Conservation (phyloP, 2,888 invertebrate genomes). For the Oligia fasciuncula region DNA sequence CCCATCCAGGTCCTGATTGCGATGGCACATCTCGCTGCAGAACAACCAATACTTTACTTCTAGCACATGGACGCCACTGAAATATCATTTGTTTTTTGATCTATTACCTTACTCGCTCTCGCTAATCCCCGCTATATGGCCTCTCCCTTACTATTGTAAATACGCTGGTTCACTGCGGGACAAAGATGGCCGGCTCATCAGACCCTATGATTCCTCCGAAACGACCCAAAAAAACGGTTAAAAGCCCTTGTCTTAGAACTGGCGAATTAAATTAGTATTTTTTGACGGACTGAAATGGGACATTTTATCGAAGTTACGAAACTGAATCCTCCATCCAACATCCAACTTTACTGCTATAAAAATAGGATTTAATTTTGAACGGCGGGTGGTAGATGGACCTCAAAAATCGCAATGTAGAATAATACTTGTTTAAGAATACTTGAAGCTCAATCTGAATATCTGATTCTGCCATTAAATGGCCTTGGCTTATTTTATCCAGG, state of each 20-base stretch:
- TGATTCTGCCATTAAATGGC: constrained; percentile 58
- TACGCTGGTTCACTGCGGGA: constrained; percentile 42
- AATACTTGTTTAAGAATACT: constrained; percentile 66
- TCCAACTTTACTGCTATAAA: background rate
- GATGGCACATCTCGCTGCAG: background rate
- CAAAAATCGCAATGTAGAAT: constrained; percentile 56
- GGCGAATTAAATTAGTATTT: constrained; percentile 67
- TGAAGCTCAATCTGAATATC: constrained; percentile 62
- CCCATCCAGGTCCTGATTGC: background rate
- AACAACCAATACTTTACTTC: background rate
- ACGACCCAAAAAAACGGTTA: constrained; percentile 58
- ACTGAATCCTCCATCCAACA: constrained; percentile 3
- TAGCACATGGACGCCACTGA: too few relatives aligned
- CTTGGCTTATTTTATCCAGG: constrained; percentile 40
- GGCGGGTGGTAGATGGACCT: background rate
- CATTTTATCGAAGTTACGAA: constrained; percentile 27
- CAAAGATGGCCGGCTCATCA: constrained; percentile 42
- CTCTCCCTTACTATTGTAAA: constrained; percentile 27
- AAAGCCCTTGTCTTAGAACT: constrained; percentile 61
- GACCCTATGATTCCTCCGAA: constrained; percentile 33
- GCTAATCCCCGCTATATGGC: background rate
- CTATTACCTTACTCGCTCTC: background rate
- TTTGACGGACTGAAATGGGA: constrained; percentile 57
- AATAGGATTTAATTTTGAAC: constrained; percentile 21
- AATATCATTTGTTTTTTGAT: background rate